A percentile compares a stretch with the other conserved stretches of the same genome.
phyloP scores from a whole-genome alignment of 2,113 vertebrate genomes.

The Oncorhynchus keta region DNA sequence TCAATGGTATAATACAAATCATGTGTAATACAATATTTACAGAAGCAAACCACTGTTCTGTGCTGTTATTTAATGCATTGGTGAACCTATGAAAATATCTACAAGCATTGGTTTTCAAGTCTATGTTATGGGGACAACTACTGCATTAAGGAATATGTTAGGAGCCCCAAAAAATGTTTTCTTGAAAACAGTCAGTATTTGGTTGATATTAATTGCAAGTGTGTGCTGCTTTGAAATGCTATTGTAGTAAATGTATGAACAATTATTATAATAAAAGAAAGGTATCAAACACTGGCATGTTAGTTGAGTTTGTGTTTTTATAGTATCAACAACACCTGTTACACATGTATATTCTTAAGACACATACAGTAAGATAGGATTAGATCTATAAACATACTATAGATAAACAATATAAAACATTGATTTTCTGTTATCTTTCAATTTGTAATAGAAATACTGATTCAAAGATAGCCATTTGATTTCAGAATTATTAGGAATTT shows the following conservation, averaged over 20 bases:
- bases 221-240: background rate
- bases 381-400: constrained; percentile 15
- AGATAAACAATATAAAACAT: constrained; percentile 12
- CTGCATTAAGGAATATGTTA: background rate
- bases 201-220: background rate
- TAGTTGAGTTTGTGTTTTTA: background rate
- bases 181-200: background rate
- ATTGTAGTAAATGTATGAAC: background rate
- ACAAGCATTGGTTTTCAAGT: constrained; percentile 55
- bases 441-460: constrained; percentile 11
- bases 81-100: constrained; percentile 65
- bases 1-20: constrained; percentile 42
- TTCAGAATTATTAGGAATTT: background rate
- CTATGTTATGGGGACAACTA: constrained; percentile 15
- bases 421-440: constrained; percentile 11
- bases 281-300: background rate
- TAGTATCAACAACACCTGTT: background rate
- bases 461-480: constrained; percentile 9
- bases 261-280: background rate
- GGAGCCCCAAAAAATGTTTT: background rate
- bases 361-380: background rate
- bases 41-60: constrained; percentile 50
- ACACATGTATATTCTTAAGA: background rate
- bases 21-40: constrained; percentile 52
- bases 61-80: constrained; percentile 32